Evolutionary conservation across 2,888 invertebrate species (phyloP).

Genomic region (Thymelicus lineola): DNA sequence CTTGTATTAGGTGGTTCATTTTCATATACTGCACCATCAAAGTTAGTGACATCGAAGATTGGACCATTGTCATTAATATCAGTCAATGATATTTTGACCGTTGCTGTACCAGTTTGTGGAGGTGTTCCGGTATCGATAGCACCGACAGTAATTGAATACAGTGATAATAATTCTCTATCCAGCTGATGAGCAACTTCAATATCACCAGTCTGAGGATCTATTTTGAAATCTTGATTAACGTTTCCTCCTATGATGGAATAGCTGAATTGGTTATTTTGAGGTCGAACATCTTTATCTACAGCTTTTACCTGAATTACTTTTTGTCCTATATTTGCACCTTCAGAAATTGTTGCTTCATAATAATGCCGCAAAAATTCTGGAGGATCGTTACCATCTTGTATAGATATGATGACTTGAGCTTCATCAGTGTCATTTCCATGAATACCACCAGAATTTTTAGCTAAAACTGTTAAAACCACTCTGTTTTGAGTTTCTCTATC

Average conservation of each 20-base stretch:
- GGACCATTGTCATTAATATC: slow-evolving; percentile 98
- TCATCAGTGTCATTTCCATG: slow-evolving; percentile 97
- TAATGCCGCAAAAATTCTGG: slow-evolving; percentile 93
- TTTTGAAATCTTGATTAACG: slow-evolving; percentile 92
- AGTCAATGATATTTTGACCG: slow-evolving; percentile 90
- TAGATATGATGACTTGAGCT: slow-evolving; percentile 96
- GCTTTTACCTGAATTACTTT: slow-evolving; percentile 92
- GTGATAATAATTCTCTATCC: slow-evolving; percentile 92
- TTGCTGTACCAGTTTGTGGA: slow-evolving; percentile 96
- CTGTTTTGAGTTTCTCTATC: slow-evolving; percentile 96
- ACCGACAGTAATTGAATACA: slow-evolving; percentile 91
- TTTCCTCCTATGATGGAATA: slow-evolving; percentile 96
- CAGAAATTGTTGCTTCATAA: slow-evolving; percentile 93
- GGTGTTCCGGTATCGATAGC: slow-evolving; percentile 96
- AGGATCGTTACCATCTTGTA: slow-evolving; percentile 98
- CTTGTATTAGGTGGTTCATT: slow-evolving; percentile 94
- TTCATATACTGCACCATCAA: slow-evolving; percentile 92
- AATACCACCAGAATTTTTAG: slow-evolving; percentile 97
- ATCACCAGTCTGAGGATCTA: slow-evolving; percentile 94
- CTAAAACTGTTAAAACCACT: slow-evolving; percentile 95
- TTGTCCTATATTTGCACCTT: slow-evolving; percentile 91
- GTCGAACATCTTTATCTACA: slow-evolving; percentile 95
- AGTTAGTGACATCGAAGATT: slow-evolving; percentile 88
- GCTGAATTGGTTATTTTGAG: slow-evolving; percentile 96
- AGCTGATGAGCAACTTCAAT: slow-evolving; percentile 91